Evolutionary conservation across 2,113 vertebrate genomes (phyloP).

Genomic region (Ia io): DNA sequence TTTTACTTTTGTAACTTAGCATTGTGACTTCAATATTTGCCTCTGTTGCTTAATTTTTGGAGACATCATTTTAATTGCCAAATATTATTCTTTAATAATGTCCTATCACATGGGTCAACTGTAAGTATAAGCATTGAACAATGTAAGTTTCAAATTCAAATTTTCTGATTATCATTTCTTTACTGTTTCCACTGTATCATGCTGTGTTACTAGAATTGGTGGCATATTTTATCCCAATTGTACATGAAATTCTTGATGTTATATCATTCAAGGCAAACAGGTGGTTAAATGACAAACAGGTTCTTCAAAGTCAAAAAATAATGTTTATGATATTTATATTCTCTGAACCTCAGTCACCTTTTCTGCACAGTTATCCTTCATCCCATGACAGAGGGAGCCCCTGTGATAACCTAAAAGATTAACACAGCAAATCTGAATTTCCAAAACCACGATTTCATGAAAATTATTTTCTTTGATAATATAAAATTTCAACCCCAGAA

Average conservation of each 20-base stretch:
- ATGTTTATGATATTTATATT: background rate
- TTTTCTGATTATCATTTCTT: background rate
- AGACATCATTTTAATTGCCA: background rate
- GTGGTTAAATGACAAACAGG: background rate
- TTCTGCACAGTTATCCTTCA: background rate
- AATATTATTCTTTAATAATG: background rate
- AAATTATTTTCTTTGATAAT: conserved; percentile 53
- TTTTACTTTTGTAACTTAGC: background rate
- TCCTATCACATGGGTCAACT: background rate
- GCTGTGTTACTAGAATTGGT: background rate
- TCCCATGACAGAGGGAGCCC: background rate
- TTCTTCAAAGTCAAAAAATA: background rate
- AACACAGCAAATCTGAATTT: conserved; percentile 52
- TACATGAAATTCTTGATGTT: background rate
- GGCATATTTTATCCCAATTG: background rate
- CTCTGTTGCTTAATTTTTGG: background rate
- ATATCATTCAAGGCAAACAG: background rate
- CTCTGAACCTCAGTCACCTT: background rate
- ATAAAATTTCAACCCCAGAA: background rate
- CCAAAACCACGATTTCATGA: conserved; percentile 53
- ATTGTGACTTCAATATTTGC: background rate
- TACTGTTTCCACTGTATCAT: background rate
- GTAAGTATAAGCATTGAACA: background rate
- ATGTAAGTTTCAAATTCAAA: background rate
- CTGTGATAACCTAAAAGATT: background rate